These are phyloP conservation scores for Uropsilus gracilis DNA, from an alignment of 2,113 vertebrate genomes.

Conservation along the genomic window DNA sequence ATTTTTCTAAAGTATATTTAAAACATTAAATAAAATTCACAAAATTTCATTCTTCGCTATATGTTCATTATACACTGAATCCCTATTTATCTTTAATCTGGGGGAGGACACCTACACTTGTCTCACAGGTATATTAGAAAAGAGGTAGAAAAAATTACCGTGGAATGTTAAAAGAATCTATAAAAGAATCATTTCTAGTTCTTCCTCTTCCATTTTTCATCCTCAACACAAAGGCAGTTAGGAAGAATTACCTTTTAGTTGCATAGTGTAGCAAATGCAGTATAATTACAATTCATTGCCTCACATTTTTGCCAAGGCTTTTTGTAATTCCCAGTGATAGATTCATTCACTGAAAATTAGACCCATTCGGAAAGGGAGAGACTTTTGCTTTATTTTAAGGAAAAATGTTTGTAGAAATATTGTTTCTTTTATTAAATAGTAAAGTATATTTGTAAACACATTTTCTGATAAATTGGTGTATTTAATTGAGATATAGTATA, in stretches of 20 bases:
- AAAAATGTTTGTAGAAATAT: not conserved
- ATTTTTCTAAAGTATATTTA: not conserved
- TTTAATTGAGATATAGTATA: not conserved
- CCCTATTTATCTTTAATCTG: not conserved
- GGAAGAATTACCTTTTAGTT: not conserved
- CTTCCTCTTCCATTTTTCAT: not conserved
- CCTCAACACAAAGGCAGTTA: not conserved
- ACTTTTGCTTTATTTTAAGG: not conserved
- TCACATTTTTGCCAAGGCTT: not conserved
- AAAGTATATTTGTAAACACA: not conserved
- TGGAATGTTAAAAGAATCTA: not conserved
- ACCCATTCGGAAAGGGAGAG: not conserved
- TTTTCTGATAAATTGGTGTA: slow-evolving; percentile 1
- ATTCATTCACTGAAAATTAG: not conserved
- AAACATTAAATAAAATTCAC: not conserved
- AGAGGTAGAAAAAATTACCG: not conserved
- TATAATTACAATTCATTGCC: not conserved
- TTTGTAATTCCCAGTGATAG: not conserved
- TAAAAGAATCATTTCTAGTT: not conserved
- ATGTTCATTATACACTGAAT: not conserved
- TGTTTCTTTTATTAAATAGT: not conserved
- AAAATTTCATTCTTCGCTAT: not conserved
- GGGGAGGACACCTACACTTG: no score
- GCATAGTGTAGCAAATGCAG: not conserved
- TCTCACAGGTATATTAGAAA: not conserved